These are phyloP conservation scores for Galleria mellonella DNA, from an alignment of 1,140 invertebrate species.

Conservation along the genomic window DNA sequence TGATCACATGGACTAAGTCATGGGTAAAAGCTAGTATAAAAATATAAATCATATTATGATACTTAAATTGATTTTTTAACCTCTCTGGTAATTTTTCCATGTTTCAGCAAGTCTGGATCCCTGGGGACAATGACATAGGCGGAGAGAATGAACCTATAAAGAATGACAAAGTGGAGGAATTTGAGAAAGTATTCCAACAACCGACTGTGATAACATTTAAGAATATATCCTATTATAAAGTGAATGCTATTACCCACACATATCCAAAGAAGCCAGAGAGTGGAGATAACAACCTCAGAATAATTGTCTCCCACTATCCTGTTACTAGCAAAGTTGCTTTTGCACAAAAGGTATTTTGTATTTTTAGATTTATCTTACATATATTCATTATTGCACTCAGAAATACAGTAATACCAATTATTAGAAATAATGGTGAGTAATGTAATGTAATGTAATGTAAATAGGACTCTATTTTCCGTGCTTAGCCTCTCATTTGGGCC, in stretches of 20 bases:
- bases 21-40: too few species aligned
- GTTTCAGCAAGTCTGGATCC: slow-evolving; percentile 87
- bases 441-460: too few species aligned
- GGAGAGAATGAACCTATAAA: slow-evolving; percentile 89
- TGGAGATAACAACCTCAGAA: slow-evolving; percentile 74
- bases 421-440: too few species aligned
- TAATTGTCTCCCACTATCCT: slow-evolving; percentile 82
- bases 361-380: slow-evolving; percentile 42
- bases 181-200: slow-evolving; percentile 84
- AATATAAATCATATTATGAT: too few species aligned
- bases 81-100: slow-evolving; percentile 1
- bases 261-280: slow-evolving; percentile 45
- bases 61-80: slow-evolving; percentile 1
- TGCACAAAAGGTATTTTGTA: slow-evolving; percentile 77
- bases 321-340: slow-evolving; percentile 79
- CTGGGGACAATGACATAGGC: slow-evolving; percentile 97
- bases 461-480: too few species aligned
- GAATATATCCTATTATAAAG: slow-evolving; percentile 78
- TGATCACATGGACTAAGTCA: too few species aligned
- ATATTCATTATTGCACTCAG: background rate
- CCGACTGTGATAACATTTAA: slow-evolving; percentile 78
- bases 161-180: slow-evolving; percentile 82
- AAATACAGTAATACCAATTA: too few species aligned
- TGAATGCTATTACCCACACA: slow-evolving; percentile 80
- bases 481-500: too few species aligned